Evolutionary conservation across 2,888 invertebrate genomes (phyloP), one percentile per base, ranked within the genome.

Genomic region (Pollenia labialis): DNA sequence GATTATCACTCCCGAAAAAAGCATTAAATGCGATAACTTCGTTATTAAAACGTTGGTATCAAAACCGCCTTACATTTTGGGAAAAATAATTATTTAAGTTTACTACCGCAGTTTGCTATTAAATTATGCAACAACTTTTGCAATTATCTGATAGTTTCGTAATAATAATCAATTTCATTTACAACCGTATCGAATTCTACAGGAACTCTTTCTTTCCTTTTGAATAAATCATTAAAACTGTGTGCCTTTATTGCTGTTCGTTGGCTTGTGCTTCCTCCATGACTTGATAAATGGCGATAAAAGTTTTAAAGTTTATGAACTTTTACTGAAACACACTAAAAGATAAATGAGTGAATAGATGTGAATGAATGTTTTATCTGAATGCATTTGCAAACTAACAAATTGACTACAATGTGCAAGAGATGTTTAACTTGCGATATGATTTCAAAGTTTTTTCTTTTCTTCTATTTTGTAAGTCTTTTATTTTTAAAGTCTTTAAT

Each of bases 241-340:
- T 16, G 23, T 18, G 32, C 44, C 8, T 14, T 46, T 66, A 46
- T 48, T 32, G 48, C 62, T 42, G 54, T 40, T 60, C 42, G 58
- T 66, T 58, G 23, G 50, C 16, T 74, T 23, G 74, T 58, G 68
- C 50, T 81, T 81, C 81, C 74, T 56, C 7, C 58, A 71, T 32
- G 40, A 62, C 32, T 40, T 40, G 56, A 76, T 76, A 68, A 64
- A 71, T 44, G 14, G 14, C 48, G 8, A 52, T 74, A 54, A 44
- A 71, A 77, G 56, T 72, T 72, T 16, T n/a, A 44, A 62, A 71
- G 60, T 72, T 83, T 77, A 66, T 77, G 71, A 83, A 72, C 64
- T 66, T 66, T 82, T 82, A 18, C 18, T 54, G 8, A 66, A 58
- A 44, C 50, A 60, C 10, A 44, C 32, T 7, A 23, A 23, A 32